Evolutionary conservation across 2,888 invertebrate genomes (phyloP).

Genomic region (Drosophila ustulata): DNA sequence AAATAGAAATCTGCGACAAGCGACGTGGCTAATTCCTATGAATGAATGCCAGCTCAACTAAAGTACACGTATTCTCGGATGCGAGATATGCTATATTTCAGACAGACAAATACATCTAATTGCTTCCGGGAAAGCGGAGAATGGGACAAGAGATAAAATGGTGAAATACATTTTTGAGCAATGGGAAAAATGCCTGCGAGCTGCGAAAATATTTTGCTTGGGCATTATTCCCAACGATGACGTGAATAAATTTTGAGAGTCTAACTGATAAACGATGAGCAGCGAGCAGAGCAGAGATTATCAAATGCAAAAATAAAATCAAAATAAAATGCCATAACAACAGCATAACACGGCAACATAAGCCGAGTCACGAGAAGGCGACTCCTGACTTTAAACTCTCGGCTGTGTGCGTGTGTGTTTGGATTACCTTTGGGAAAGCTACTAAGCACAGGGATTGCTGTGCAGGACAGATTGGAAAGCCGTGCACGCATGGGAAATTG

Average conservation of each 20-base stretch:
- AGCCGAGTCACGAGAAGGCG: background rate
- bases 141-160: slow-evolving; percentile 23
- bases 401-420: background rate
- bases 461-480: slow-evolving; percentile 17
- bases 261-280: slow-evolving; percentile 47
- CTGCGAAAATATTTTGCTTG: slow-evolving; percentile 28
- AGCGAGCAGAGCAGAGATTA: slow-evolving; percentile 56
- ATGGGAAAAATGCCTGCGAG: slow-evolving; percentile 11
- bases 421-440: background rate
- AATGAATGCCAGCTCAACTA: slow-evolving; percentile 32
- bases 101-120: slow-evolving; percentile 54
- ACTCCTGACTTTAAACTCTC: background rate
- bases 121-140: slow-evolving; percentile 65
- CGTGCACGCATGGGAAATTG: slow-evolving; percentile 63
- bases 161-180: slow-evolving; percentile 16
- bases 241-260: slow-evolving; percentile 40
- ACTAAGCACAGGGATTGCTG: background rate
- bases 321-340: slow-evolving; percentile 30
- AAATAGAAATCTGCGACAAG: slow-evolving; percentile 20
- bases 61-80: background rate
- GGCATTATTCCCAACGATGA: slow-evolving; percentile 52
- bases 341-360: slow-evolving; percentile 1
- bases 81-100: slow-evolving; percentile 9
- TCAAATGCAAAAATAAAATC: slow-evolving; percentile 62
- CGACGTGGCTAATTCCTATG: slow-evolving; percentile 32